Evolutionary conservation across 2,888 invertebrate species (phyloP).

Genomic region (Cephus sareptanus): DNA sequence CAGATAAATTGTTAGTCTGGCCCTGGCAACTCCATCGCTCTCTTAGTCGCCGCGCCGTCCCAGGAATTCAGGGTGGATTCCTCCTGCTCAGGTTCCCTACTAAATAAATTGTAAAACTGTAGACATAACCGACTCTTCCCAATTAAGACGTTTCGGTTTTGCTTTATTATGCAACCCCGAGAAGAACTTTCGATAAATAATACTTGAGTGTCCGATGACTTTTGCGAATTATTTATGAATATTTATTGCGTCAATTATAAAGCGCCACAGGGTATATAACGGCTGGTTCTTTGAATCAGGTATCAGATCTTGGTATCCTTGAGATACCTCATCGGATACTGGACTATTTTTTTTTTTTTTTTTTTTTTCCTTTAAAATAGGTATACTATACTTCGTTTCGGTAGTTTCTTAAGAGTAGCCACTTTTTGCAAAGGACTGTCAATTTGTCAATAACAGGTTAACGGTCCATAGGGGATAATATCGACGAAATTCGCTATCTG

Average conservation of each 20-base stretch:
- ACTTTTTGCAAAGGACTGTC: background rate
- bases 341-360: background rate
- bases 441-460: background rate
- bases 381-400: background rate
- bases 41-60: background rate
- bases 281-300: background rate
- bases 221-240: background rate
- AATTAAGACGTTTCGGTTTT: background rate
- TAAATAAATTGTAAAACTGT: background rate
- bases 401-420: background rate
- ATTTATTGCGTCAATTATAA: background rate
- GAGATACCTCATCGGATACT: background rate
- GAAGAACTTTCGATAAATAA: background rate
- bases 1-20: slow-evolving; percentile 34
- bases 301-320: background rate
- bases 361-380: background rate
- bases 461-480: background rate
- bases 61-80: background rate
- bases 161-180: background rate
- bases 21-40: slow-evolving; percentile 13
- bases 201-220: background rate
- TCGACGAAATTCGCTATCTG: background rate
- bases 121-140: background rate
- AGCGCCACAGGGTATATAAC: background rate
- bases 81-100: background rate